A percentile compares a stretch with the other conserved stretches of the same genome.
Conservation (phyloP, 2,113 vertebrate species). For the Brachypodius melanocephalos region DNA sequence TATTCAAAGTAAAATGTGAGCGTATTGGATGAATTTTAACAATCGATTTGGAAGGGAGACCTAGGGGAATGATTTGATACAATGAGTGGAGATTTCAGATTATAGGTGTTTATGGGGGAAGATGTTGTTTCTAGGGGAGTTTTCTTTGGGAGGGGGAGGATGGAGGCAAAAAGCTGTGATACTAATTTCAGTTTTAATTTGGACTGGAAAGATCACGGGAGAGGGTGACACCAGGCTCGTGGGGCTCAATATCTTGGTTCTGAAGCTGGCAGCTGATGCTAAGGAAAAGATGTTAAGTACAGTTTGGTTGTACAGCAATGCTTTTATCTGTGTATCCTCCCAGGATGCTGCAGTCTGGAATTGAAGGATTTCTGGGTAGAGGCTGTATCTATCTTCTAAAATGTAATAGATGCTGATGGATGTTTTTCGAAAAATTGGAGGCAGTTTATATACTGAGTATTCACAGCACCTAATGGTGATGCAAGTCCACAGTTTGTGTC, state of each 20-base stretch:
- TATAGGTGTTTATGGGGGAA: fast-evolving
- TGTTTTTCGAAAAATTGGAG: neutral
- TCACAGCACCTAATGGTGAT: neutral
- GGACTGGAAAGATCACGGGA: neutral
- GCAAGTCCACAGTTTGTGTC: neutral
- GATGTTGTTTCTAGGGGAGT: fast-evolving
- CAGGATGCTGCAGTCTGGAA: neutral
- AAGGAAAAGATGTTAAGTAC: neutral
- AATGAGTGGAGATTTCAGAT: neutral
- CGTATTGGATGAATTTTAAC: neutral
- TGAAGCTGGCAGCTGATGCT: neutral
- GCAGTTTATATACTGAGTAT: neutral
- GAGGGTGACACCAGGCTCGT: neutral
- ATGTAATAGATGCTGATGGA: neutral
- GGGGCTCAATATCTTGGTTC: neutral
- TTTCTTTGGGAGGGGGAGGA: fast-evolving
- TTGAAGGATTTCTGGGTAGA: neutral
- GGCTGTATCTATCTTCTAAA: neutral
- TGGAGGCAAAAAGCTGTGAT: neutral
- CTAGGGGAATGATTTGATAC: neutral
- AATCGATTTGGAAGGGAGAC: neutral
- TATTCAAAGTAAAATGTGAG: neutral
- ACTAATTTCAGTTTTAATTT: neutral
- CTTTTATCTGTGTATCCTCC: neutral
- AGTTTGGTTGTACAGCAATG: neutral